Conservation (phyloP, 2,797 vertebrate genomes). For the Megaceryle alcyon region DNA sequence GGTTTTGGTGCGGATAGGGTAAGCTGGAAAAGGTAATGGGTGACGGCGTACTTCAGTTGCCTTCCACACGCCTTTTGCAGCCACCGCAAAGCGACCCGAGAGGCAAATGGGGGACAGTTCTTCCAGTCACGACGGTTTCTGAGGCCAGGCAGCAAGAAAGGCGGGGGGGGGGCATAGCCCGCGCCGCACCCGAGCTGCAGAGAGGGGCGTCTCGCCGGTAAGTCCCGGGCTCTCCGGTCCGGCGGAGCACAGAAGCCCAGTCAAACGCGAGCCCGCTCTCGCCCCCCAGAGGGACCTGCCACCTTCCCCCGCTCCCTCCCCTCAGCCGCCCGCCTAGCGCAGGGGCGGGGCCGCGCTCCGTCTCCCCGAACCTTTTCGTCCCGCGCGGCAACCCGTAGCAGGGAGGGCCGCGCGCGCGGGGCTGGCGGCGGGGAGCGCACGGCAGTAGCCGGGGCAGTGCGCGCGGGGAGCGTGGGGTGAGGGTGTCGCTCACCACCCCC, state of each 20-base stretch:
- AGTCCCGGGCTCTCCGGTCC: no score
- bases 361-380: not conserved
- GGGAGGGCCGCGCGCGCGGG: not conserved
- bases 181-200: no score
- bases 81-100: fast-evolving
- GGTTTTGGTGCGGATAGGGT: not conserved
- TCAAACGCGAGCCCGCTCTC: no score
- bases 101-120: fast-evolving
- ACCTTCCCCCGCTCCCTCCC: not conserved
- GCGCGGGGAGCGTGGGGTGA: not conserved
- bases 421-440: not conserved
- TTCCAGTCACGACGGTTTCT: fast-evolving
- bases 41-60: fast-evolving
- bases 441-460: not conserved
- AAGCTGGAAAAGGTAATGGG: fast-evolving
- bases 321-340: not conserved
- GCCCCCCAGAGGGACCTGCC: no score
- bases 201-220: no score
- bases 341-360: not conserved
- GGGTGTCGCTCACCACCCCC: not conserved
- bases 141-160: not conserved
- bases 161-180: not conserved
- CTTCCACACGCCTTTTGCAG: not conserved
- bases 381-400: not conserved
- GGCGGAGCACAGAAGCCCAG: no score